Percentiles rank a stretch among this genome's conserved stretches.
Evolutionary conservation across 2,888 invertebrate genomes (phyloP).

Genomic region (Trichacis sp.): DNA sequence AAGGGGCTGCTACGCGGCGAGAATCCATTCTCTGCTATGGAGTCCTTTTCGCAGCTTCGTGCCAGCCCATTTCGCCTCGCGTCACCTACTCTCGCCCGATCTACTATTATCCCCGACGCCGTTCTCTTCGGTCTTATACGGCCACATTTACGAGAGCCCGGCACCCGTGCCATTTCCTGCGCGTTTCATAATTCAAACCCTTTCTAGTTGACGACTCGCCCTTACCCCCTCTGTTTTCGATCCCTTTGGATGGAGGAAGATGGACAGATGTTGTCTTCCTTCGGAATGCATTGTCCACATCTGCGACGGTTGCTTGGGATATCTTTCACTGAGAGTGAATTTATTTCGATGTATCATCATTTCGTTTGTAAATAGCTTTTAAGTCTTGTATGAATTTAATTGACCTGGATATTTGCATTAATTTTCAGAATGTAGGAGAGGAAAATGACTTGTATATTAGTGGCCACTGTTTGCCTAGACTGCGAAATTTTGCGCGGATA

Average conservation of each 20-base stretch:
- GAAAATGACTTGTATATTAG: no score
- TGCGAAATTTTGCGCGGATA: no score
- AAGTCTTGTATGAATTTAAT: no score
- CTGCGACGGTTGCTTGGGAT: not conserved
- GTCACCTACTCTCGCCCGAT: conserved; percentile 19
- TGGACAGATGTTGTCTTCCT: not conserved
- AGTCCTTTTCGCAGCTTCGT: conserved; percentile 21
- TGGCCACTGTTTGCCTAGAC: no score
- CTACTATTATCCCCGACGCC: conserved; percentile 29
- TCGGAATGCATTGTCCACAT: conserved; percentile 6
- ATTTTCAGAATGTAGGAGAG: no score
- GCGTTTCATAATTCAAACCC: conserved; percentile 64
- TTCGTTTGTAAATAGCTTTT: no score
- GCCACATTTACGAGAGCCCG: conserved; percentile 31
- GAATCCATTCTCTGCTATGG: conserved; percentile 22
- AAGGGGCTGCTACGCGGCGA: conserved; percentile 28
- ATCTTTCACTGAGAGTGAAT: not conserved
- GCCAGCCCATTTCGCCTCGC: conserved; percentile 9
- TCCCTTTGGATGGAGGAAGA: not conserved
- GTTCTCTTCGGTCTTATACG: conserved; percentile 32
- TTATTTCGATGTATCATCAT: no score
- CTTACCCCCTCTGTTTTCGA: conserved; percentile 17
- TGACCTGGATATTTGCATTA: no score
- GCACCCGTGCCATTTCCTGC: conserved; percentile 46
- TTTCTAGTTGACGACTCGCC: conserved; percentile 51